Evolutionary conservation across 1,140 invertebrate genomes (phyloP).

Genomic region (Heliothis subflexa): DNA sequence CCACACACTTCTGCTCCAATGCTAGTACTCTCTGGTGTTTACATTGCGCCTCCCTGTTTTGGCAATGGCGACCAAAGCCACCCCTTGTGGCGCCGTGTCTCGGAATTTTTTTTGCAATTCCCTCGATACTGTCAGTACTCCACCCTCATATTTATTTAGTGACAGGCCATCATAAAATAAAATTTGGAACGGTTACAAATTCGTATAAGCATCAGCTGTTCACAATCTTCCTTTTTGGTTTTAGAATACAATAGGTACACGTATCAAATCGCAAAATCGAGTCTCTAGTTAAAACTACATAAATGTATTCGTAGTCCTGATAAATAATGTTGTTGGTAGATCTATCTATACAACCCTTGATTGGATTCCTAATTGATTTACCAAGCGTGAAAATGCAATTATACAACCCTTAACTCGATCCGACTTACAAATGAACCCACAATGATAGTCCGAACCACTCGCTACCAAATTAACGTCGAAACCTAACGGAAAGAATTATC

Average conservation of each 20-base stretch:
- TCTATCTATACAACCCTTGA: background rate
- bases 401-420: background rate
- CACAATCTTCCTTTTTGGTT: too few species aligned
- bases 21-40: constrained; percentile 11
- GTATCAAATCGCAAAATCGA: too few species aligned
- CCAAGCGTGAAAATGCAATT: background rate
- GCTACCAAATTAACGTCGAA: constrained; percentile 14
- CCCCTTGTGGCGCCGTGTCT: constrained; percentile 2
- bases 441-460: constrained; percentile 12
- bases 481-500: background rate
- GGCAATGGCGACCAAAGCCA: constrained; percentile 23
- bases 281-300: too few species aligned
- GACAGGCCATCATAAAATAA: background rate
- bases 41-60: constrained; percentile 11
- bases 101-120: constrained; percentile 28
- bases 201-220: background rate
- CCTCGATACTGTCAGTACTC: background rate
- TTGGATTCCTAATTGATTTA: background rate
- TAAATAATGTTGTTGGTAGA: background rate
- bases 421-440: constrained; percentile 8
- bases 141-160: constrained; percentile 24
- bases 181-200: background rate
- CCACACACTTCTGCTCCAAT: background rate
- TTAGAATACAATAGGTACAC: too few species aligned
- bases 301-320: background rate